A percentile compares a stretch with the other conserved stretches of the same genome.
Evolutionary conservation across 2,797 vertebrate genomes (phyloP).

Genomic region (Lithobates pipiens): DNA sequence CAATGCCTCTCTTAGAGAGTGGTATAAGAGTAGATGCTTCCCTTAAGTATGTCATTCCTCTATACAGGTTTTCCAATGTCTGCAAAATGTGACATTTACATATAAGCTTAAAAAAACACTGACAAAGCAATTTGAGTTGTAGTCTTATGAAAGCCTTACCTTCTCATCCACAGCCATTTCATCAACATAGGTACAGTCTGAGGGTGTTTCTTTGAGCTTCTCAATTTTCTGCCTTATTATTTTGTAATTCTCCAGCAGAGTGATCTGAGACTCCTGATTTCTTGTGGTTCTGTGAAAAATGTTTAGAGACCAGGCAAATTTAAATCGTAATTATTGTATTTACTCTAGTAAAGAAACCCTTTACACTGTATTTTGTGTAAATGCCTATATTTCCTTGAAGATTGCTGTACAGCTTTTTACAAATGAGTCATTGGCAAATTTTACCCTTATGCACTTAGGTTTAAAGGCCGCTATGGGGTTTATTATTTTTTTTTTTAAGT

Average conservation of each 20-base stretch:
- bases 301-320: background rate
- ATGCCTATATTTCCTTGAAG: too few species aligned
- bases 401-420: too few species aligned
- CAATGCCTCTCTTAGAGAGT: conserved; percentile 65
- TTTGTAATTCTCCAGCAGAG: conserved; percentile 53
- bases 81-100: conserved; percentile 56
- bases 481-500: too few species aligned
- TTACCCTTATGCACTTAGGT: too few species aligned
- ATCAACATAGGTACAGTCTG: conserved; percentile 65
- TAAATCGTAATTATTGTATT: too few species aligned
- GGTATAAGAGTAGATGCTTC: background rate
- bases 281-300: conserved; percentile 25
- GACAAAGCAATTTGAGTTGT: too few species aligned
- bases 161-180: conserved; percentile 54
- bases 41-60: conserved; percentile 9
- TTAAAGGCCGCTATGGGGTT: too few species aligned
- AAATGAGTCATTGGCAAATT: too few species aligned
- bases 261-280: conserved; percentile 58
- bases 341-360: too few species aligned
- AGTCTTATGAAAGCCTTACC: conserved; percentile 46
- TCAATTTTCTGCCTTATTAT: conserved; percentile 57
- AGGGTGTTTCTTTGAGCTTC: conserved; percentile 63
- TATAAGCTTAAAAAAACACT: too few species aligned
- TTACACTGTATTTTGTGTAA: too few species aligned
- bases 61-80: conserved; percentile 60